Conservation (phyloP, 23 tunicate species). For the Phallusia fumigata region DNA sequence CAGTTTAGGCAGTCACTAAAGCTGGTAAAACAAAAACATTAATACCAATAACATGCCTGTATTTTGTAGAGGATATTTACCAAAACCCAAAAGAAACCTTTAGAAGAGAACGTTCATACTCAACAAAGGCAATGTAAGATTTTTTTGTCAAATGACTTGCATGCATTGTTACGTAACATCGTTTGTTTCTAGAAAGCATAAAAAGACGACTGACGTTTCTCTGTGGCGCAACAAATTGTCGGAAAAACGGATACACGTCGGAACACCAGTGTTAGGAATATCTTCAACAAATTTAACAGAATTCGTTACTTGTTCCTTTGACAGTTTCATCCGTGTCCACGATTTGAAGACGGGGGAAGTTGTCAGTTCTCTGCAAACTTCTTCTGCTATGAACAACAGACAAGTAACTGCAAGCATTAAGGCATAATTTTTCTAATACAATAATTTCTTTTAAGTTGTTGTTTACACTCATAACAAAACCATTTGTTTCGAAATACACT, state of each 20-base stretch:
- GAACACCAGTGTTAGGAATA: conserved; percentile 29
- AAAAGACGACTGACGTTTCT: neutral
- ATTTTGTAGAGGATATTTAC: neutral
- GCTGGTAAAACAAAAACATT: neutral
- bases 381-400: neutral
- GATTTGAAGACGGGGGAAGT: conserved; percentile 13
- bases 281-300: neutral
- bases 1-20: neutral
- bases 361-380: neutral
- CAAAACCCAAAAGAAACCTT: neutral
- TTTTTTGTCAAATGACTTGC: neutral
- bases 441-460: too few species aligned
- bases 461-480: too few species aligned
- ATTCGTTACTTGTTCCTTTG: conserved; percentile 18
- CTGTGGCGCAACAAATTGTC: neutral
- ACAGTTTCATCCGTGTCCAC: conserved; percentile 22
- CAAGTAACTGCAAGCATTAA: neutral
- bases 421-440: too few species aligned
- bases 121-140: neutral
- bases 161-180: too few species aligned
- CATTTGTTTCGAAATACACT: too few species aligned
- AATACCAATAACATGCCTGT: neutral
- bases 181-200: neutral
- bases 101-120: neutral
- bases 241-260: neutral